A percentile compares a stretch with the other conserved stretches of the same genome.
Evolutionary conservation across 2,113 vertebrate genomes (phyloP).

Genomic region (Pomatorhinus ruficollis): DNA sequence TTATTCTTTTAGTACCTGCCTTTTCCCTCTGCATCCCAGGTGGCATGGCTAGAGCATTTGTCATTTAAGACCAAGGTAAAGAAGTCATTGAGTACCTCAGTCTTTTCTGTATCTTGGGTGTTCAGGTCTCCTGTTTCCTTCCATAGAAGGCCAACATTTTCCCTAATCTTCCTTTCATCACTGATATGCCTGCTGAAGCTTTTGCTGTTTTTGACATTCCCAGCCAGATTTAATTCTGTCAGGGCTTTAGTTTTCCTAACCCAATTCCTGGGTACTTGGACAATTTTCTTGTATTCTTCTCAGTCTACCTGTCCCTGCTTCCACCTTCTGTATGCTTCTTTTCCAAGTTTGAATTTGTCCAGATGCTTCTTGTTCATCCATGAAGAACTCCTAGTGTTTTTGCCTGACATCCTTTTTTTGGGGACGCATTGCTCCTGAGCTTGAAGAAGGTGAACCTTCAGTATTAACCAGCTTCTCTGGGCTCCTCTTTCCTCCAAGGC

Average conservation of each 20-base stretch:
- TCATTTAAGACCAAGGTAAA: neutral
- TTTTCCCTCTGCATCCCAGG: neutral
- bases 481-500: neutral
- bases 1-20: neutral
- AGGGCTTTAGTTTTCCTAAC: neutral
- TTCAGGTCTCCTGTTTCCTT: neutral
- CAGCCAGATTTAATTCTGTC: neutral
- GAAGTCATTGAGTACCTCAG: neutral
- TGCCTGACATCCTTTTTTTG: rapidly evolving
- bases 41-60: neutral
- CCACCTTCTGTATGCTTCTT: neutral
- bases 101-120: neutral
- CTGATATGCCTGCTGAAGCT: neutral
- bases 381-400: neutral
- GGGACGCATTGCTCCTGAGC: neutral
- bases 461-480: neutral
- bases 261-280: neutral
- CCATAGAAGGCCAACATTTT: neutral
- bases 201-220: neutral
- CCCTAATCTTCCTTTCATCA: neutral
- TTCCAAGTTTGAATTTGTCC: neutral
- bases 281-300: neutral
- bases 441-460: neutral
- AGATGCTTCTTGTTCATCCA: neutral
- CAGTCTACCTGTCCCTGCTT: neutral